A percentile compares a stretch with the other conserved stretches of the same genome.
Evolutionary conservation across 2,888 invertebrate species (phyloP).

Genomic region (Lithodes maja): DNA sequence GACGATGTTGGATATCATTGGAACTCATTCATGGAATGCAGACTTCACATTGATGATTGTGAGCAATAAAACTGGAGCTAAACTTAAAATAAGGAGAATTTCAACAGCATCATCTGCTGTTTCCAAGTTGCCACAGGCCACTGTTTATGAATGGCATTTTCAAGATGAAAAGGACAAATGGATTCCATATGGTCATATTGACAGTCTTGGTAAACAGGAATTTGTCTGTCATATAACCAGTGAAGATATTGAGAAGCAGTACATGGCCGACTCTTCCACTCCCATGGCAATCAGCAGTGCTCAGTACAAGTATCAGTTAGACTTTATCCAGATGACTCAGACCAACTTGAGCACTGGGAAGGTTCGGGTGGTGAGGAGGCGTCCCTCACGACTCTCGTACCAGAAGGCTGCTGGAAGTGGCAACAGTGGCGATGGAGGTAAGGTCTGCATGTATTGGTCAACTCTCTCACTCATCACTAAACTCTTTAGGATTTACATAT

Average conservation of each 20-base stretch:
- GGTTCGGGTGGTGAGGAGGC: constrained; percentile 42
- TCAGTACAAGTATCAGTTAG: constrained; percentile 24
- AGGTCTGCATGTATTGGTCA: too few relatives aligned
- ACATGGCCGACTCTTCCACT: constrained; percentile 11
- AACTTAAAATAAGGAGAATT: constrained; percentile 35
- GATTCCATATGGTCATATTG: constrained; percentile 35
- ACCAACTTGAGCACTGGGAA: constrained; percentile 23
- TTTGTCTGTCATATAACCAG: constrained; percentile 26
- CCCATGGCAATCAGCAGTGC: constrained; percentile 25
- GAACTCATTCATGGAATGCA: constrained; percentile 44
- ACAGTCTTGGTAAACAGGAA: constrained; percentile 37
- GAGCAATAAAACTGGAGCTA: background rate
- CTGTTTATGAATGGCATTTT: constrained; percentile 52
- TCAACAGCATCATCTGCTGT: constrained; percentile 39
- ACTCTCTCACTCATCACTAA: too few relatives aligned
- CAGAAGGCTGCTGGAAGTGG: background rate
- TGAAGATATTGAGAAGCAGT: constrained; percentile 48
- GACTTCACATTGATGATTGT: constrained; percentile 42
- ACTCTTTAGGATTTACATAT: too few relatives aligned
- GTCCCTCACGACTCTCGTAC: constrained; percentile 42
- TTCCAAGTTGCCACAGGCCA: constrained; percentile 32
- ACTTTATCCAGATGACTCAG: constrained; percentile 45
- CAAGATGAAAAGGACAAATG: constrained; percentile 45
- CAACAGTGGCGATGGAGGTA: background rate
- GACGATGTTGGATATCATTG: constrained; percentile 36